Evolutionary conservation across 2,113 vertebrate species (phyloP).

Genomic region (Paedocypris sp.): DNA sequence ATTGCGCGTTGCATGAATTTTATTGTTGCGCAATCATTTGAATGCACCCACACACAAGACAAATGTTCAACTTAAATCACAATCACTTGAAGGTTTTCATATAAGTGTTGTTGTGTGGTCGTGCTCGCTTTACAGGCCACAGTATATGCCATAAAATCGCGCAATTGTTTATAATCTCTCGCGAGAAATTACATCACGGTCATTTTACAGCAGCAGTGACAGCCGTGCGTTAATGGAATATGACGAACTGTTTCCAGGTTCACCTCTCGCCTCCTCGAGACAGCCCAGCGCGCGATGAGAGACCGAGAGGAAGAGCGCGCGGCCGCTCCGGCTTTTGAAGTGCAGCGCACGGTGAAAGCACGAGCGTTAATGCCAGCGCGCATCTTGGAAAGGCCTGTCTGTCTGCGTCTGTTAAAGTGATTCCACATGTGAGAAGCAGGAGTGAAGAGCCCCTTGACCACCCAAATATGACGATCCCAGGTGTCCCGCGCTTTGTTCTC

Average conservation of each 20-base stretch:
- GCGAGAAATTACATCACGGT: conserved; percentile 55
- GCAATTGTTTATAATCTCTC: conserved; percentile 12
- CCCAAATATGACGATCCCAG: conserved; percentile 55
- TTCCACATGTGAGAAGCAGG: conserved; percentile 58
- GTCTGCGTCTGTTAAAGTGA: conserved; percentile 41
- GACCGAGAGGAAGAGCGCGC: conserved; percentile 24
- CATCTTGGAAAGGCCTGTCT: not conserved
- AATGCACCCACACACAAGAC: too few species aligned
- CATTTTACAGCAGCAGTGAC: conserved; percentile 43
- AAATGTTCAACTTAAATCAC: too few species aligned
- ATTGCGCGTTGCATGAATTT: too few species aligned
- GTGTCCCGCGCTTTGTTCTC: conserved; percentile 53
- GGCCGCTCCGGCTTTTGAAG: conserved; percentile 46
- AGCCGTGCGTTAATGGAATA: conserved; percentile 66
- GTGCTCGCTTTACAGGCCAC: not conserved
- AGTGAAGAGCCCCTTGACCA: conserved; percentile 50
- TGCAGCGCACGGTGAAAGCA: conserved; percentile 37
- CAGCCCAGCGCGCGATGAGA: conserved; percentile 43
- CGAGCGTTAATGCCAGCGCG: conserved; percentile 24
- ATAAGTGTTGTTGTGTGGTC: not conserved
- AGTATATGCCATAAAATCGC: not conserved
- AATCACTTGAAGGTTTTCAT: too few species aligned
- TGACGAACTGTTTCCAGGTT: conserved; percentile 58
- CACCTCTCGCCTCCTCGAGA: conserved; percentile 49
- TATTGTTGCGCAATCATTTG: too few species aligned